Percentiles rank a stretch among this genome's conserved stretches.
These are phyloP conservation scores for Plagiodera versicolora DNA, from an alignment of 2,888 invertebrate species.

Conservation along the genomic window DNA sequence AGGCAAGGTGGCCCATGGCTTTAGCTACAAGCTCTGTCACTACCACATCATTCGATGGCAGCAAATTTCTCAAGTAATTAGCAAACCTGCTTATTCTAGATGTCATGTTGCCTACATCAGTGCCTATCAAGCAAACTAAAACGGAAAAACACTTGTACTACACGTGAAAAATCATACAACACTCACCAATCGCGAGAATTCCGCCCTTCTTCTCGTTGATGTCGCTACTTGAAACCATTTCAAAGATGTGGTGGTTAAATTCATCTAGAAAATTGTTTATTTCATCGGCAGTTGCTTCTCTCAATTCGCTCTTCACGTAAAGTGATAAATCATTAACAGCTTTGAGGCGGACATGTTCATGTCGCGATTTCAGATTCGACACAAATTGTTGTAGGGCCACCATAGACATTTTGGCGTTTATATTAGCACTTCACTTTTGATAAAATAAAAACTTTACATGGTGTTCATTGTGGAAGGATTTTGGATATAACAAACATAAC, in stretches of 20 bases:
- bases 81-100: constrained; percentile 90
- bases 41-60: constrained; percentile 87
- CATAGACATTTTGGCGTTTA: constrained; percentile 59
- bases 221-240: constrained; percentile 93
- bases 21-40: constrained; percentile 97
- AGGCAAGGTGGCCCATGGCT: constrained; percentile 90
- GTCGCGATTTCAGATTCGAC: constrained; percentile 83
- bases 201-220: constrained; percentile 95
- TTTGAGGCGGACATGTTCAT: constrained; percentile 81
- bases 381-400: constrained; percentile 78
- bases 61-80: constrained; percentile 85
- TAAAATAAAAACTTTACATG: too few relatives aligned
- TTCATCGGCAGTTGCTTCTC: constrained; percentile 89
- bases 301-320: constrained; percentile 87
- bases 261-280: constrained; percentile 90
- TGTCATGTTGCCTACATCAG: constrained; percentile 89
- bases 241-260: constrained; percentile 93
- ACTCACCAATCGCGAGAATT: constrained; percentile 83
- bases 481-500: too few relatives aligned
- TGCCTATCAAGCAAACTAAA: constrained; percentile 88
- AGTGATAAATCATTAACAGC: constrained; percentile 87
- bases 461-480: too few relatives aligned
- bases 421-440: too few relatives aligned
- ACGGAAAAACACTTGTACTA: constrained; percentile 26
- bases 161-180: constrained; percentile 7